Evolutionary conservation across 2,113 vertebrate species (phyloP).

Genomic region (Illadopsis cleaveri): DNA sequence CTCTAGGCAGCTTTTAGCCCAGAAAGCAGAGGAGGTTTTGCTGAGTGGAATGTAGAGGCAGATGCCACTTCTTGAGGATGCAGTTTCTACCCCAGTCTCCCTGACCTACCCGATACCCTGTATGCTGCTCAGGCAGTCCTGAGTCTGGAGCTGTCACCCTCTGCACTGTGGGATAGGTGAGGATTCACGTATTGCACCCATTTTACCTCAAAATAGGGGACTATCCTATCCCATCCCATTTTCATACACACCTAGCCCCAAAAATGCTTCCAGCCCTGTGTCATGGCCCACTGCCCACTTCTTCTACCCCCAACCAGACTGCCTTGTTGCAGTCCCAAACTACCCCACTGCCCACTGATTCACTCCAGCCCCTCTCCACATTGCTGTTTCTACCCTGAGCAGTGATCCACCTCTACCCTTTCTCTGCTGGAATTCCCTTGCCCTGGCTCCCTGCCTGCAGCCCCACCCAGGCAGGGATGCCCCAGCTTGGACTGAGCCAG

Average conservation of each 20-base stretch:
- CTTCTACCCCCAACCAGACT: background rate
- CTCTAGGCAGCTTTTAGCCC: background rate
- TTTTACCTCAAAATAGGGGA: background rate
- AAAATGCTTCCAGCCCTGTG: background rate
- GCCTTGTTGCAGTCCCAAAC: background rate
- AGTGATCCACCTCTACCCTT: background rate
- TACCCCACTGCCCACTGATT: fast-evolving
- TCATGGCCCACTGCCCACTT: fast-evolving
- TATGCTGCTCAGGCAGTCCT: background rate
- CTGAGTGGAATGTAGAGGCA: background rate
- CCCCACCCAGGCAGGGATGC: background rate
- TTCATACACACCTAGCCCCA: background rate
- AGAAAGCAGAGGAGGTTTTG: background rate
- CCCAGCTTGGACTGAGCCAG: fast-evolving
- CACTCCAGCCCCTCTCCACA: background rate
- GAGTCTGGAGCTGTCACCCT: background rate
- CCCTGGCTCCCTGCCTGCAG: background rate
- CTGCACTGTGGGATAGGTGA: no score
- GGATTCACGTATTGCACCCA: fast-evolving
- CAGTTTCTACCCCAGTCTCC: fast-evolving
- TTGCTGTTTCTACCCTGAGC: fast-evolving
- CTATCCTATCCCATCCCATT: background rate
- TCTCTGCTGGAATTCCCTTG: no score
- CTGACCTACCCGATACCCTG: fast-evolving
- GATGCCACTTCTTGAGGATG: background rate